Evolutionary conservation across 2,113 vertebrate genomes (phyloP).

Genomic region (Trogon melanurus): DNA sequence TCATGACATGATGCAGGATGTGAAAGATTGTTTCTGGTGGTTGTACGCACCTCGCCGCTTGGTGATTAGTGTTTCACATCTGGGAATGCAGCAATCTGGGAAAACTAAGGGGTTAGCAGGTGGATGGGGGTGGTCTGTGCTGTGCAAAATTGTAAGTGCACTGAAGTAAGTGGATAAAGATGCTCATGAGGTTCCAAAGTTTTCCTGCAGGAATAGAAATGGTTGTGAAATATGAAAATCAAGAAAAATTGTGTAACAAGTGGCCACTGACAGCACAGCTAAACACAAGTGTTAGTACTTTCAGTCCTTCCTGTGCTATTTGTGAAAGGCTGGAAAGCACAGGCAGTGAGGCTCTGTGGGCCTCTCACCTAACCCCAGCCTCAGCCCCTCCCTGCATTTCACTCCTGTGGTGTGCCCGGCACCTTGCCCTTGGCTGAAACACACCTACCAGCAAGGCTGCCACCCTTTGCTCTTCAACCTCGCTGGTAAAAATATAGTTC

Average conservation of each 20-base stretch:
- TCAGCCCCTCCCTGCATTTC: neutral
- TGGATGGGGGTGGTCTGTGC: neutral
- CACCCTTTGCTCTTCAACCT: neutral
- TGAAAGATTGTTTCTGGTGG: neutral
- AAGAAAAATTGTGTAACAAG: neutral
- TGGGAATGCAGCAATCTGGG: neutral
- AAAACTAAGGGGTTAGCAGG: neutral
- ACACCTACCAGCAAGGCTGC: neutral
- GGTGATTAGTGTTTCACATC: constrained; percentile 1
- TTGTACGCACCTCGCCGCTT: neutral
- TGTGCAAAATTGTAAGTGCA: neutral
- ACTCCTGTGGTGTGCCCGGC: rapidly evolving
- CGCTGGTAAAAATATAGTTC: neutral
- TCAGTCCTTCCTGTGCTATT: neutral
- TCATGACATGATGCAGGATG: neutral
- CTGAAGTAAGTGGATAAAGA: constrained; percentile 23
- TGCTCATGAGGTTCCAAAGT: neutral
- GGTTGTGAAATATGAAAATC: neutral
- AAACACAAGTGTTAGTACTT: neutral
- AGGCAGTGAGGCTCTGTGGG: neutral
- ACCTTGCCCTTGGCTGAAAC: neutral
- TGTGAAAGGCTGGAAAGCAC: neutral
- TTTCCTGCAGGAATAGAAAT: constrained; percentile 11
- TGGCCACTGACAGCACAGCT: constrained; percentile 4
- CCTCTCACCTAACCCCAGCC: rapidly evolving